Percentiles rank a stretch among this genome's conserved stretches.
Conservation (phyloP, 2,888 invertebrate genomes). For the Cotesia congregata region DNA sequence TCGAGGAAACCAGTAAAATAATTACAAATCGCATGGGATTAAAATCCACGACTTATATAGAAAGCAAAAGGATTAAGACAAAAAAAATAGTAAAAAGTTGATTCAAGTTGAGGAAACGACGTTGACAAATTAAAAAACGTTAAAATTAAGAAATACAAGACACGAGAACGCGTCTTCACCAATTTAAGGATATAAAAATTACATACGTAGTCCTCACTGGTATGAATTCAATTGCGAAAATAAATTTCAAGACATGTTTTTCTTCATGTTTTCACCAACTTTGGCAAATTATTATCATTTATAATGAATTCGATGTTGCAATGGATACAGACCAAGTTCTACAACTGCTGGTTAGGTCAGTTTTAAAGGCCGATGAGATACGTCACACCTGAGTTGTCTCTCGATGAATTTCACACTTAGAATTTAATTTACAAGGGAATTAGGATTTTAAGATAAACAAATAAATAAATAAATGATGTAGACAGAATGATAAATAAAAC, state of each 20-base stretch:
- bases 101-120: conserved; percentile 12
- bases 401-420: conserved; percentile 21
- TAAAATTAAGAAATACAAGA: conserved; percentile 24
- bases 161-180: conserved; percentile 36
- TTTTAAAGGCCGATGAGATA: conserved; percentile 28
- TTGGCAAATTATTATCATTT: conserved; percentile 51
- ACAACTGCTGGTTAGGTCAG: conserved; percentile 40
- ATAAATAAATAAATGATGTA: not conserved
- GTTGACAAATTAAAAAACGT: conserved; percentile 8
- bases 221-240: conserved; percentile 38
- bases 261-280: conserved; percentile 49
- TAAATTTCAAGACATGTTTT: conserved; percentile 40
- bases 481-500: not conserved
- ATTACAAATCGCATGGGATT: not conserved
- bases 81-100: not conserved
- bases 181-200: conserved; percentile 33
- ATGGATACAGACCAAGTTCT: conserved; percentile 38
- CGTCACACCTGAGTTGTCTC: conserved; percentile 14
- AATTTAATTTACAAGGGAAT: conserved; percentile 13
- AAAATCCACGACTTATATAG: not conserved
- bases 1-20: not conserved
- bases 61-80: conserved; percentile 14
- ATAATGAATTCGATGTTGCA: conserved; percentile 50
- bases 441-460: conserved; percentile 3
- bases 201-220: conserved; percentile 12